Base-by-base conservation (phyloP, 2,888 invertebrate genomes). In the Lasioglossum pauxillum region DNA sequence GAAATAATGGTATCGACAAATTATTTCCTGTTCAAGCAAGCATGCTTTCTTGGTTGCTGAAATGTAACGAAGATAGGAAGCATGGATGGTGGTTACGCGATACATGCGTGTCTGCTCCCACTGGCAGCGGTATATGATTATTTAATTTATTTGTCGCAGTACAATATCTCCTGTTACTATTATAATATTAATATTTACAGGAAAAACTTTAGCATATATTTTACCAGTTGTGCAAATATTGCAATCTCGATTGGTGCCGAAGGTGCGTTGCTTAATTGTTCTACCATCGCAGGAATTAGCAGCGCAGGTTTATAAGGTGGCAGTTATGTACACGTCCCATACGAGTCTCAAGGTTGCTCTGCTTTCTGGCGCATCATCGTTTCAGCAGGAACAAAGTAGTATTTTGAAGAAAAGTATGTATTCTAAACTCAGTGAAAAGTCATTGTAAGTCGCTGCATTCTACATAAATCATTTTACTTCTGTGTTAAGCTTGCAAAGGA, bases 61-160 rank as follows among this genome's bases (percentile, higher is more conserved):
- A 97, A 91, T 96, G 96, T 86, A 96, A 97, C 89, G 94, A 96
- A 87, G 95, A 96, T 89, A 96, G 97, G 82, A 94, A 96, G 92
- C 95, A 96, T 46, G 96, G 97, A 91, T 90, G 90, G 84, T 97
- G 98, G 95, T 98, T 98, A 0, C 96, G 97, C 90, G 99, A 99
- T 95, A 96, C 99, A 78, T 99, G 99, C 95, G 98, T 99, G 46
- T 99, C 99, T 69, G 99, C 99, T 31, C 99, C 99, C 0, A 99
- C 99, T 2, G 99, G 99, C 31, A 99, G 99, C 96, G 99, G 99
- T 35, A 85, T 75, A 87, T 76, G 80, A n/a, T 31, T 27, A 57
- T 71, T 71, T 44, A 16, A 12, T 41, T 60, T 4, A 49, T 31
- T 5, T 41, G 8, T 38, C 41, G 27, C 0, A 10, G 16, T 41